These are phyloP conservation scores for Mesocricetus auratus DNA, from an alignment of 2,113 vertebrate species.

Conservation along the genomic window DNA sequence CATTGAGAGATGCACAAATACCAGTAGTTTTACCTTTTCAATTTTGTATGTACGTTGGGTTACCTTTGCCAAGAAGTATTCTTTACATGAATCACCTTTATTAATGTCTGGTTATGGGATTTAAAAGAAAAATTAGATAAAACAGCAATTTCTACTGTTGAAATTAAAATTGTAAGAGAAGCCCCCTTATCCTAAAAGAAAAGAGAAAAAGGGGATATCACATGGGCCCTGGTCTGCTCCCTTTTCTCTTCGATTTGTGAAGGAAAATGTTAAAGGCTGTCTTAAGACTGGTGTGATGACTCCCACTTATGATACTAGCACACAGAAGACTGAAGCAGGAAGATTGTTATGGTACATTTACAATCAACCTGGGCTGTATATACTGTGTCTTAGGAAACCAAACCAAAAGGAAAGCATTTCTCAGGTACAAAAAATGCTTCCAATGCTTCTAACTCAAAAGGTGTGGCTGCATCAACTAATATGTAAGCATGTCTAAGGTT, in stretches of 20 bases:
- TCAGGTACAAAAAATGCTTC: neutral
- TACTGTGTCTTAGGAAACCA: neutral
- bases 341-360: neutral
- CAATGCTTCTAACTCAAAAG: neutral
- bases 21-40: neutral
- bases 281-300: neutral
- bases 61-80: neutral
- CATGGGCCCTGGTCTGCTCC: neutral
- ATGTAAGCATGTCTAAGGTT: conserved; percentile 1
- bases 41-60: neutral
- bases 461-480: neutral
- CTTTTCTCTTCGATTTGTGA: neutral
- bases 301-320: neutral
- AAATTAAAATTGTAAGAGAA: neutral
- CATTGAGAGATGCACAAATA: neutral
- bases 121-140: neutral
- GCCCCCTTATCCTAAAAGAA: neutral
- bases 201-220: neutral
- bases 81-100: neutral
- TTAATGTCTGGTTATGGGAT: neutral
- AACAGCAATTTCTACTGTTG: neutral
- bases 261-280: neutral
- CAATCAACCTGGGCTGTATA: neutral
- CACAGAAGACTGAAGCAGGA: too few species aligned
- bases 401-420: neutral